These are phyloP conservation scores for Aporrectodea caliginosa DNA, from an alignment of 1,140 invertebrate species.

Conservation along the genomic window DNA sequence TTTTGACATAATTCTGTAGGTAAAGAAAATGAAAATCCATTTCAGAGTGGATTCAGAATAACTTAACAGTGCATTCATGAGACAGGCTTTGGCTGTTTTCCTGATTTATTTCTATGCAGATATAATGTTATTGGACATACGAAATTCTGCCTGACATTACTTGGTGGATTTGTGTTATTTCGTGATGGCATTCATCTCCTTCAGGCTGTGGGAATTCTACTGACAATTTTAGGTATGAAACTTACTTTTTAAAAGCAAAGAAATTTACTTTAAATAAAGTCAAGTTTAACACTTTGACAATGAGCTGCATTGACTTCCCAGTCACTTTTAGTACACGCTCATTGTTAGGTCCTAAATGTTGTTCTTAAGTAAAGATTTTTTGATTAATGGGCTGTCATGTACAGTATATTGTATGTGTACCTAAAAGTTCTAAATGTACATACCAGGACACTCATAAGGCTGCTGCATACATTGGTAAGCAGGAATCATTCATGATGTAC, in stretches of 20 bases:
- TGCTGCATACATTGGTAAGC: too few species aligned
- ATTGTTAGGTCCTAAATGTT: neutral
- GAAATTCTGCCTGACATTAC: slow-evolving; percentile 62
- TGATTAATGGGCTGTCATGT: neutral
- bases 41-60: neutral
- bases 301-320: too few species aligned
- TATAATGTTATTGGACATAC: slow-evolving; percentile 65
- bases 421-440: too few species aligned
- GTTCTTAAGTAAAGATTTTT: neutral
- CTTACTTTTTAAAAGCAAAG: neutral
- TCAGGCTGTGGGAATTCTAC: slow-evolving; percentile 60
- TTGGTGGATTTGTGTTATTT: slow-evolving; percentile 62
- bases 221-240: slow-evolving; percentile 55
- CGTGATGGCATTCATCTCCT: slow-evolving; percentile 58
- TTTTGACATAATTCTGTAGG: neutral
- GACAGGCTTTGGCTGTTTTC: neutral
- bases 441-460: too few species aligned
- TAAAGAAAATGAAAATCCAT: neutral
- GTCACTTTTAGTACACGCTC: neutral
- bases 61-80: neutral
- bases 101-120: slow-evolving; percentile 34
- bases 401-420: too few species aligned
- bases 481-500: too few species aligned
- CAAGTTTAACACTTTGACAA: neutral
- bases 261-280: neutral